Conservation (phyloP, 2,888 invertebrate genomes). For the Xylocampa areola region DNA sequence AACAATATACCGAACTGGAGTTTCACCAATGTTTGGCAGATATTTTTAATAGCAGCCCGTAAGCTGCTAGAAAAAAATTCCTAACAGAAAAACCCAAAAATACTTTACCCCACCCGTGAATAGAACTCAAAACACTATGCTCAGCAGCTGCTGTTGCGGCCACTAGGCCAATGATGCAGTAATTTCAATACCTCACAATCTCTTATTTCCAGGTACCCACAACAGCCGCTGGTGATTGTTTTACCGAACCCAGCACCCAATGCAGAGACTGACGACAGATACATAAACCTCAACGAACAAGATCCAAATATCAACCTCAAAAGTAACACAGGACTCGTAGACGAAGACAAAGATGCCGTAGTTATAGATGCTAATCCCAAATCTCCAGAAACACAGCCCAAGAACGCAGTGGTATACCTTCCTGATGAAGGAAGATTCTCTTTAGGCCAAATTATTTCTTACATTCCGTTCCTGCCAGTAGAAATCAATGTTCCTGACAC, state of each 20-base stretch:
- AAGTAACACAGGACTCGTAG: slow-evolving; percentile 57
- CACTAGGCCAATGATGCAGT: no score
- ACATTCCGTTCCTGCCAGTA: slow-evolving; percentile 90
- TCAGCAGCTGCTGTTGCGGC: no score
- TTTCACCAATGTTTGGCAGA: no score
- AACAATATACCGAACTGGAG: no score
- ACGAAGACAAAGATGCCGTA: slow-evolving; percentile 73
- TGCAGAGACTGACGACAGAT: slow-evolving; percentile 38
- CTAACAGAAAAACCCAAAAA: no score
- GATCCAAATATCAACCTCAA: slow-evolving; percentile 44
- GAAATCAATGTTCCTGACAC: slow-evolving; percentile 91
- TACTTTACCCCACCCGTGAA: no score
- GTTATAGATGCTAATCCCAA: slow-evolving; percentile 71
- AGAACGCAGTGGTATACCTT: slow-evolving; percentile 60
- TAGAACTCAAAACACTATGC: no score
- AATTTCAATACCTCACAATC: no score
- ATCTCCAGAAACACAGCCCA: slow-evolving; percentile 31
- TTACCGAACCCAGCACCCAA: slow-evolving; percentile 63
- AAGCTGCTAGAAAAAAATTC: no score
- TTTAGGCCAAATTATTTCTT: slow-evolving; percentile 85
- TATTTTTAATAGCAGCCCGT: no score
- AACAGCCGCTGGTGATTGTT: slow-evolving; percentile 70
- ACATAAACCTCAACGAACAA: slow-evolving; percentile 48
- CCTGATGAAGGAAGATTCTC: slow-evolving; percentile 69
- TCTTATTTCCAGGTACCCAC: slow-evolving; percentile 63